phyloP scores from a whole-genome alignment of 2,888 invertebrate genomes.

The Camponotus fellah region DNA sequence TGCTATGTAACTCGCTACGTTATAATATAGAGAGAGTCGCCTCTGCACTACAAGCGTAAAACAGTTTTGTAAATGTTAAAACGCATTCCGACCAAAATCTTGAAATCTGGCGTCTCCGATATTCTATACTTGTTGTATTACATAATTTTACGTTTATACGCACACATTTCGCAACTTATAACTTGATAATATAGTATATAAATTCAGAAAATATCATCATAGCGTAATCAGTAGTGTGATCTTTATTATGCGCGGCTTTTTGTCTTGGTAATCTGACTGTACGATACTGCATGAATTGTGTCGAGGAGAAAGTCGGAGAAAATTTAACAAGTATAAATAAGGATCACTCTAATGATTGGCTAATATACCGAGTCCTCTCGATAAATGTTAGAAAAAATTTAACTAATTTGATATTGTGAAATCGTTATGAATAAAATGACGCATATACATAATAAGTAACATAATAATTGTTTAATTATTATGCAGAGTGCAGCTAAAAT shows the following conservation, averaged over 20 bases:
- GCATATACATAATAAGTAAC: constrained; percentile 23
- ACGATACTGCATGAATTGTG: background rate
- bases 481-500: constrained; percentile 21
- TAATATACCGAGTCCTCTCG: constrained; percentile 16
- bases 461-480: constrained; percentile 34
- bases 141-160: constrained; percentile 38
- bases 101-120: constrained; percentile 39
- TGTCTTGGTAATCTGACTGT: background rate
- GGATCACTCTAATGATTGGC: constrained; percentile 25
- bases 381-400: constrained; percentile 26
- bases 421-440: constrained; percentile 41
- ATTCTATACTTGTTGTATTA: constrained; percentile 29
- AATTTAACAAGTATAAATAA: constrained; percentile 15
- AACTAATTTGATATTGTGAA: constrained; percentile 41
- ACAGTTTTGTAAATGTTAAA: constrained; percentile 55
- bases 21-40: constrained; percentile 26
- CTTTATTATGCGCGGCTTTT: constrained; percentile 22
- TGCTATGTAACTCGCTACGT: constrained; percentile 14
- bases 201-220: constrained; percentile 7
- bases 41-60: constrained; percentile 35
- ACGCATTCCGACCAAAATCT: constrained; percentile 38
- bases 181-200: constrained; percentile 35
- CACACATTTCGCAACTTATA: constrained; percentile 21
- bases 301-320: background rate
- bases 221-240: constrained; percentile 22